Percentiles rank a stretch among this genome's conserved stretches.
Conservation (phyloP, 2,888 invertebrate genomes). For the Crioceris asparagi region DNA sequence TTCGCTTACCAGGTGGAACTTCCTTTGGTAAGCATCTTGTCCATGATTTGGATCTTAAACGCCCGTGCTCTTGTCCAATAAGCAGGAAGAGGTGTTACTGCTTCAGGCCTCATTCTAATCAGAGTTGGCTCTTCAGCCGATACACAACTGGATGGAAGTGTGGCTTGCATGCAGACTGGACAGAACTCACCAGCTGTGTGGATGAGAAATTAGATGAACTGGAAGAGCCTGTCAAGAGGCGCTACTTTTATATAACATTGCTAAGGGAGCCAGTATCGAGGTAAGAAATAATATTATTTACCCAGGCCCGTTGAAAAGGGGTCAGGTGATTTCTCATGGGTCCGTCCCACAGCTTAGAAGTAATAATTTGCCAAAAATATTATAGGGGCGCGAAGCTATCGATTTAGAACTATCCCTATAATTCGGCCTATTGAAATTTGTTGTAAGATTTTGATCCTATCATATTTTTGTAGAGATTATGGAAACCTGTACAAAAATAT, state of each 20-base stretch:
- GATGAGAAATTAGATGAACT: slow-evolving; percentile 84
- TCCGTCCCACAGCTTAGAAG: too few relatives aligned
- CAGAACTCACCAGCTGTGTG: slow-evolving; percentile 87
- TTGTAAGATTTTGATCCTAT: too few relatives aligned
- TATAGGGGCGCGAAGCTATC: too few relatives aligned
- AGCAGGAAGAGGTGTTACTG: slow-evolving; percentile 84
- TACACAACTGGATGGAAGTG: slow-evolving; percentile 98
- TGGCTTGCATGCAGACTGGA: slow-evolving; percentile 97
- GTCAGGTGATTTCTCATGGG: too few relatives aligned
- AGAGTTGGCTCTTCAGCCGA: slow-evolving; percentile 95
- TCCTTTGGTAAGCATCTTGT: slow-evolving; percentile 95
- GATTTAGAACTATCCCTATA: too few relatives aligned
- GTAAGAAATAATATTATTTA: too few relatives aligned
- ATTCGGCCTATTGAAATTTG: too few relatives aligned
- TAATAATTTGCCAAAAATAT: too few relatives aligned
- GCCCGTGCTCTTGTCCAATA: slow-evolving; percentile 88
- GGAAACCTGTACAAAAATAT: too few relatives aligned
- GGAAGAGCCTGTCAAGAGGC: slow-evolving; percentile 52
- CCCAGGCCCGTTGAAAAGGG: too few relatives aligned
- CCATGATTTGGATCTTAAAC: slow-evolving; percentile 82
- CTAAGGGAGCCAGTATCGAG: slow-evolving; percentile 86
- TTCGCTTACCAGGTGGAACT: slow-evolving; percentile 60
- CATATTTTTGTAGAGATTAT: too few relatives aligned
- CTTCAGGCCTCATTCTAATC: slow-evolving; percentile 83
- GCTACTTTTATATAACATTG: slow-evolving; percentile 95